Evolutionary conservation across 1,140 invertebrate species (phyloP).

Genomic region (Halictus rubicundus): DNA sequence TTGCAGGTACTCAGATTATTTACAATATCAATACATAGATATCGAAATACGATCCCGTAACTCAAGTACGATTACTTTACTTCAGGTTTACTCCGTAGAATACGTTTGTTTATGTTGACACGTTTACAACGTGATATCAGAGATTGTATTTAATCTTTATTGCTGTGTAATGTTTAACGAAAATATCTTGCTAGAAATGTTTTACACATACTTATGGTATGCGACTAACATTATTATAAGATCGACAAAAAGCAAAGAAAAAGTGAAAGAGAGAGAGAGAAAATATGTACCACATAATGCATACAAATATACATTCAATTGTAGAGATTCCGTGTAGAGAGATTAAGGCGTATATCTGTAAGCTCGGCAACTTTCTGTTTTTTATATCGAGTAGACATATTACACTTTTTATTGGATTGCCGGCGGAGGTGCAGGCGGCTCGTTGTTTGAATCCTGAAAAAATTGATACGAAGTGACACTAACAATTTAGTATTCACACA

Average conservation of each 20-base stretch:
- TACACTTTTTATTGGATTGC: conserved; percentile 61
- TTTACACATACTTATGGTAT: background rate
- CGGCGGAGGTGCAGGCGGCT: conserved; percentile 70
- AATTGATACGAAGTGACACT: conserved; percentile 23
- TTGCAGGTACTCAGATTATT: conserved; percentile 35
- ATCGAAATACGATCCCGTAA: conserved; percentile 11
- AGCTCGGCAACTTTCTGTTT: conserved; percentile 18
- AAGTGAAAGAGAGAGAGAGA: conserved; percentile 2
- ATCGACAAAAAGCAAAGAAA: background rate
- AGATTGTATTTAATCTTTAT: background rate
- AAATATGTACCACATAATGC: background rate
- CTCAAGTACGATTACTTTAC: no score
- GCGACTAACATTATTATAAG: background rate
- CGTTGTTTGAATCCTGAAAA: conserved; percentile 66
- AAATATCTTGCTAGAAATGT: conserved; percentile 22
- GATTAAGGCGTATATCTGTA: background rate
- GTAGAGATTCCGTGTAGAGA: background rate
- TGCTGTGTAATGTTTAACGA: conserved; percentile 5
- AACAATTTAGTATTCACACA: conserved; percentile 35
- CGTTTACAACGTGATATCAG: background rate
- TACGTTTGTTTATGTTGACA: background rate
- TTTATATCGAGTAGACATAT: conserved; percentile 33
- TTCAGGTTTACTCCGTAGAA: no score
- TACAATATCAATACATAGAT: conserved; percentile 31
- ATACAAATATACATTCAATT: conserved; percentile 3